Conservation (phyloP, 2,888 invertebrate genomes). For the Salticus scenicus region DNA sequence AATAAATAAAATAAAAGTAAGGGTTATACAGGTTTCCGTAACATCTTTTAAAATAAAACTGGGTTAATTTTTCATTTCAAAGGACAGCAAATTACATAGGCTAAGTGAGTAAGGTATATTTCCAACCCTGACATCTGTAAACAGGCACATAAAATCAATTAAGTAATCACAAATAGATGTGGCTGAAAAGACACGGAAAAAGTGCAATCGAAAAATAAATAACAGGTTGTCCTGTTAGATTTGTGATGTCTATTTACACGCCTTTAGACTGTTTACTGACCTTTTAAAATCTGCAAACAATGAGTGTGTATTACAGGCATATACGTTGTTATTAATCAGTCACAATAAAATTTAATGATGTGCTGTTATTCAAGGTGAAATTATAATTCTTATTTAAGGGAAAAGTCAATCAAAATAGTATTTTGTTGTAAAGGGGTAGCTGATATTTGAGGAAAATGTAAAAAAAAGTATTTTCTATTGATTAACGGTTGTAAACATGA, state of each 20-base stretch:
- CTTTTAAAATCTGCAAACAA: neutral
- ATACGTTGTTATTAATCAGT: too few relatives aligned
- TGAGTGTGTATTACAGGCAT: too few relatives aligned
- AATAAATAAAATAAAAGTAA: too few relatives aligned
- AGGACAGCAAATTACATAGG: neutral
- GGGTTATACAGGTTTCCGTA: too few relatives aligned
- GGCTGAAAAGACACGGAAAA: neutral
- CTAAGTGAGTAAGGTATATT: neutral
- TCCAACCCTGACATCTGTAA: neutral
- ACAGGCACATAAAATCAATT: constrained; percentile 3
- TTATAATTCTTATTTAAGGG: too few relatives aligned
- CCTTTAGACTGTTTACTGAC: neutral
- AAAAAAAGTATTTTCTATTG: too few relatives aligned
- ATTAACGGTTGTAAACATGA: too few relatives aligned
- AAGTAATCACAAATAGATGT: neutral
- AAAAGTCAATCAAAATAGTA: too few relatives aligned
- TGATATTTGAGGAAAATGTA: too few relatives aligned
- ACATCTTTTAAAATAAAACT: neutral
- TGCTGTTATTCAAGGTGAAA: too few relatives aligned
- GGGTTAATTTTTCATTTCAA: neutral
- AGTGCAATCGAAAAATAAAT: neutral
- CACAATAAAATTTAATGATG: too few relatives aligned
- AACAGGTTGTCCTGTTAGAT: neutral
- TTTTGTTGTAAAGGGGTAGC: too few relatives aligned
- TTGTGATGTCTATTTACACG: neutral